Evolutionary conservation across 2,113 vertebrate genomes (phyloP), one percentile per base, ranked within the genome.

Genomic region (Megalops atlanticus): DNA sequence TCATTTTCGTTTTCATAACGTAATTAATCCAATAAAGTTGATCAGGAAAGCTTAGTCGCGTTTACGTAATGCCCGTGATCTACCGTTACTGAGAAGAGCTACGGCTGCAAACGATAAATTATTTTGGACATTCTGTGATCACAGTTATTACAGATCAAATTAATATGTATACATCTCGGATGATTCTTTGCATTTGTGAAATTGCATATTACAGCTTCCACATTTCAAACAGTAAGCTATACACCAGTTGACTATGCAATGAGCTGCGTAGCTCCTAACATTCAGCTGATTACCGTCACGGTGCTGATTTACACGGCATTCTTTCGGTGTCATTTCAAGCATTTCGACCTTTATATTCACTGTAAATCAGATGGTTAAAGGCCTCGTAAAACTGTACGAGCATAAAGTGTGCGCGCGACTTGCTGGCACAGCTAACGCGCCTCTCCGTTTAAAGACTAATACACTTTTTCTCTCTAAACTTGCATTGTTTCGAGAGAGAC

Each of bases 401-500:
- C n/a, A 10, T 31, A 10, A n/a, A 10, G 7, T 45, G 43, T 45
- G 43, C 43, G 7, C 10, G 27, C 31, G n/a, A n/a, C 5, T 31
- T n/a, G 4, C 2, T 64, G 31, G 58, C n/a, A 31, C n/a, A n/a
- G 49, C 58, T 7, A 45, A n/a, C 43, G 14, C 14, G 14, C 7
- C 14, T 6, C 6, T 45, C 7, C 14, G 43, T 14, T 45, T 45
- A 45, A 45, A 14, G 43, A 10, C 7, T 0, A 31, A n/a, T 18
- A 58, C 3, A 64, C n/a, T 31, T 64, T n/a, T n/a, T 64, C 58
- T 64, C 0, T 24, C 6, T 7, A 64, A 64, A 64, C 24, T 31
- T 6, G 0, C 11, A 31, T 64, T n/a, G 81, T 40, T 79, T 78
- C 11, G 31, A 73, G 39, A n/a, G n/a, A 79, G 80, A 47, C 8